These are phyloP conservation scores for Ictalurus furcatus DNA, from an alignment of 2,113 vertebrate species.

Conservation along the genomic window DNA sequence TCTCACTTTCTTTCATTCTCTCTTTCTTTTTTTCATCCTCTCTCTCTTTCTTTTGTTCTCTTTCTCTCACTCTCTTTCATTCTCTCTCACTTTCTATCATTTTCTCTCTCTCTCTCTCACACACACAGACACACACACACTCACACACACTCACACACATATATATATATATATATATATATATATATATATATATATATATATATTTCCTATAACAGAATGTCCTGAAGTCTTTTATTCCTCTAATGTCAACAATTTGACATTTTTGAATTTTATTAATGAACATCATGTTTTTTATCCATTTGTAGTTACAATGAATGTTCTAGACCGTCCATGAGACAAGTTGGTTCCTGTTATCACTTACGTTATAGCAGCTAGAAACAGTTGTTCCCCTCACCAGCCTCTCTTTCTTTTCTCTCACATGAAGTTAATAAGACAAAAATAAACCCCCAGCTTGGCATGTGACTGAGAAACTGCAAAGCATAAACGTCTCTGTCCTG, in stretches of 20 bases:
- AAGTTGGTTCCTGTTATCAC: background rate
- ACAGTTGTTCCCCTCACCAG: background rate
- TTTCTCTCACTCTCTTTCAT: too few relatives aligned
- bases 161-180: background rate
- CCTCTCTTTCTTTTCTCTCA: background rate
- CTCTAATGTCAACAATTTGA: background rate
- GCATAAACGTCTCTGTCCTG: background rate
- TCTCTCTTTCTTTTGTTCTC: too few relatives aligned
- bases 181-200: too few relatives aligned
- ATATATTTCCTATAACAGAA: background rate
- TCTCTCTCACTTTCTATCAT: too few relatives aligned
- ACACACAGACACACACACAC: background rate
- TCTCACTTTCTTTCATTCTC: background rate
- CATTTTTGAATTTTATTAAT: background rate
- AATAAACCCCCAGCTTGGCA: background rate
- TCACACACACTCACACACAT: background rate
- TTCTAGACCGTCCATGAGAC: background rate
- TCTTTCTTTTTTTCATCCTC: too few relatives aligned
- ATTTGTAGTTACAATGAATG: background rate
- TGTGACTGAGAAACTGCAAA: background rate
- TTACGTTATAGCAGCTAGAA: background rate
- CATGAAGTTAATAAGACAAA: background rate
- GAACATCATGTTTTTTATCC: background rate
- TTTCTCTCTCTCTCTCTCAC: background rate
- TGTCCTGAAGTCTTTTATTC: background rate